Evolutionary conservation across 2,797 vertebrate genomes (phyloP), one percentile per base, ranked within the genome.

Genomic region (Graptemys geographica): DNA sequence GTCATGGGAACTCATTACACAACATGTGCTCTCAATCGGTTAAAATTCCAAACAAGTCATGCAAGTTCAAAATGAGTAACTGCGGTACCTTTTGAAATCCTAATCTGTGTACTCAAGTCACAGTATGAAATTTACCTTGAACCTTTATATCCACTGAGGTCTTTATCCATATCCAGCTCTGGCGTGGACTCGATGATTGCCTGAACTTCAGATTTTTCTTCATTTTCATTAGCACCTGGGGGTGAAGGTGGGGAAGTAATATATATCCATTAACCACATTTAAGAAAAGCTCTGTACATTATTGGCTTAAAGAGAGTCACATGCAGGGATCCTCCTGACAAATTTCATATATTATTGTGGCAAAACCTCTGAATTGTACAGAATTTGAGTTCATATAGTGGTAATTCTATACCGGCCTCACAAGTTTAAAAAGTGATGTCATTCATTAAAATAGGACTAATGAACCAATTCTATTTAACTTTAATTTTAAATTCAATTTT

Each of bases 131-230:
- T 55, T 59, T 97, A 99, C 99, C 99, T 99, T 81, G 99, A 99
- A 94, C 98, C 99, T 97, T 98, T 98, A 98, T 98, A 99, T 96
- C 98, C 98, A 78, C 98, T 99, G 41, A 99, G 98, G 92, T 99
- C 99, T 97, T 98, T 98, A 96, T 99, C 98, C 99, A 99, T 99
- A 98, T 99, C 99, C 98, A 99, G 90, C 96, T 99, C 99, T 52
- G 99, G 99, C 55, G 99, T 99, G 8, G 99, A 99, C 96, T 99
- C 99, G 28, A 99, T 99, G 98, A 99, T 99, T 5, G 99, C 99
- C 97, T 99, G 99, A 52, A 99, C 99, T 96, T 99, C 99, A n/a
- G 99, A 99, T 97, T 99, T 99, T 96, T 99, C 99, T 87, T 98
- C 97, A 89, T 98, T 98, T 94, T 99, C 98, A 79, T 96, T 97